Evolutionary conservation across 2,113 vertebrate genomes (phyloP).

Genomic region (Ancistrus triradiatus): DNA sequence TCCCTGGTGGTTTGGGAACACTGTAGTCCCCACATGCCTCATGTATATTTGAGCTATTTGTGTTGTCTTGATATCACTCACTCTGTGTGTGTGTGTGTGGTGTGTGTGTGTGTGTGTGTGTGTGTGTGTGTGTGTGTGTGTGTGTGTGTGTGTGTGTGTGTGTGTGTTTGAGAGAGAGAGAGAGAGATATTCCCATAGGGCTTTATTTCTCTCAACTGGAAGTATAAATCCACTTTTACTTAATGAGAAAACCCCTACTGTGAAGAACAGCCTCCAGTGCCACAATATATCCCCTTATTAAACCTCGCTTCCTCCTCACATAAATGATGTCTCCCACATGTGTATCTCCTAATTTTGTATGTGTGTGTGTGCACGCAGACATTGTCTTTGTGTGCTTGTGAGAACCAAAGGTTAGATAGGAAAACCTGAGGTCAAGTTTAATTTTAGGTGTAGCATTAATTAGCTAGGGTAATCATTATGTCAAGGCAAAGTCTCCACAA

Average conservation of each 20-base stretch:
- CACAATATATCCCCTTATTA: conserved; percentile 16
- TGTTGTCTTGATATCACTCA: too few species aligned
- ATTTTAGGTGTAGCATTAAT: too few species aligned
- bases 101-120: too few species aligned
- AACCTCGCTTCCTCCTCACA: conserved; percentile 9
- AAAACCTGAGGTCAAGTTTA: too few species aligned
- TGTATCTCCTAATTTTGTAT: conserved; percentile 1
- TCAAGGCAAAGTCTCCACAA: too few species aligned
- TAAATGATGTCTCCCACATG: conserved; percentile 4
- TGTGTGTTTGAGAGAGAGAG: too few species aligned
- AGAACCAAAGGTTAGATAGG: too few species aligned
- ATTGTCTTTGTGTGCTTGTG: neutral
- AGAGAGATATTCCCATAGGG: conserved; percentile 26
- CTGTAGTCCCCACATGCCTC: neutral
- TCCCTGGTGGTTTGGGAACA: too few species aligned
- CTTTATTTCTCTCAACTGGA: conserved; percentile 24
- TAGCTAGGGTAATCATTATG: too few species aligned
- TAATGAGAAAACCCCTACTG: conserved; percentile 12
- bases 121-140: too few species aligned
- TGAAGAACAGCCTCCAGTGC: conserved; percentile 7
- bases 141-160: conserved; percentile 8
- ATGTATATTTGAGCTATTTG: too few species aligned
- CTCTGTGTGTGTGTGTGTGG: too few species aligned
- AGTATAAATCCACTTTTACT: conserved; percentile 14
- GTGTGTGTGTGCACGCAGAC: neutral